Percentiles rank a stretch among this genome's conserved stretches.
These are phyloP conservation scores for Grammomys dolichurus DNA, from an alignment of 2,113 vertebrate species.

Conservation along the genomic window DNA sequence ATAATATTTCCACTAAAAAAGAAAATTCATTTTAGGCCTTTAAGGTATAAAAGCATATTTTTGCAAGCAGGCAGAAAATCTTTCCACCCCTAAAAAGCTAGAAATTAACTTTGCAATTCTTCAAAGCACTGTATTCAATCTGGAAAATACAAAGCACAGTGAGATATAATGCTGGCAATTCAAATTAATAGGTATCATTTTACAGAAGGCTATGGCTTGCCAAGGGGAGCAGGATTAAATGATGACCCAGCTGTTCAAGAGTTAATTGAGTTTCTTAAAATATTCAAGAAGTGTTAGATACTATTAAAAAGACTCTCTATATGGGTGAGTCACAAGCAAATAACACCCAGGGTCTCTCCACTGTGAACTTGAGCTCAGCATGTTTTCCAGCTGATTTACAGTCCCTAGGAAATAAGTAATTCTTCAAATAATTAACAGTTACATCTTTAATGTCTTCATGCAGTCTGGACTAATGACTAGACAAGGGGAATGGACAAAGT, in stretches of 20 bases:
- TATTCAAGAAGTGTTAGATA: slow-evolving; percentile 14
- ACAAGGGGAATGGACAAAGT: slow-evolving; percentile 3
- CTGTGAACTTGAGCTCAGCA: slow-evolving; percentile 55
- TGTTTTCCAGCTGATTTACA: slow-evolving; percentile 58
- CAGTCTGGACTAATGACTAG: slow-evolving; percentile 60
- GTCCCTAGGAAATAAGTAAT: slow-evolving; percentile 37
- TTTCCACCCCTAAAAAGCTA: slow-evolving; percentile 10
- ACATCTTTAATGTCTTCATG: slow-evolving; percentile 51
- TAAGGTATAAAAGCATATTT: background rate
- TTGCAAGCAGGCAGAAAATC: background rate
- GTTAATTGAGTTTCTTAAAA: slow-evolving; percentile 59
- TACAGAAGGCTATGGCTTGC: slow-evolving; percentile 23
- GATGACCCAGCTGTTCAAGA: slow-evolving; percentile 43
- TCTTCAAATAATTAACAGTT: slow-evolving; percentile 69
- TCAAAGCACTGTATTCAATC: slow-evolving; percentile 34
- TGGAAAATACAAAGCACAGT: background rate
- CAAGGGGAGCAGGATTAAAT: slow-evolving; percentile 3
- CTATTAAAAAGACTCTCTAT: background rate
- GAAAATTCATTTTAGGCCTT: background rate
- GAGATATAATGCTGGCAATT: background rate
- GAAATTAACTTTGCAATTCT: slow-evolving; percentile 42
- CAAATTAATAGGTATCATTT: slow-evolving; percentile 28
- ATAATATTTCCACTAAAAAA: slow-evolving; percentile 15
- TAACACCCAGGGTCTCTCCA: background rate
- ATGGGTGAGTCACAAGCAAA: background rate